phyloP scores from a whole-genome alignment of 2,113 vertebrate genomes.

The Acinonyx jubatus region DNA sequence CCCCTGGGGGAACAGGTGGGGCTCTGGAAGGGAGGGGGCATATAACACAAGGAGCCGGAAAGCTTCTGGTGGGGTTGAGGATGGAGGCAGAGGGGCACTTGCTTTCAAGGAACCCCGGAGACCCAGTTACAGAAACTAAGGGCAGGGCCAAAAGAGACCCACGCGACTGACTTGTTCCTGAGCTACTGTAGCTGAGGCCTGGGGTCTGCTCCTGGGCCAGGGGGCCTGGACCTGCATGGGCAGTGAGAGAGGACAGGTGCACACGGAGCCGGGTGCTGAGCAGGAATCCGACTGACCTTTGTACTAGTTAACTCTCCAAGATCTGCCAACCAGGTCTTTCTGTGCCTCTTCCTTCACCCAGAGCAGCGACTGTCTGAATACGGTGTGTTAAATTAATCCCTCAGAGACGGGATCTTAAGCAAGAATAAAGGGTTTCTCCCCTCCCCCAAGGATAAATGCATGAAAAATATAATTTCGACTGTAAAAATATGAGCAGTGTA shows the following conservation, averaged over 20 bases:
- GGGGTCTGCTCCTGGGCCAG: neutral
- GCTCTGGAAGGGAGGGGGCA: neutral
- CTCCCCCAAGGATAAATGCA: neutral
- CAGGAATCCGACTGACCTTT: neutral
- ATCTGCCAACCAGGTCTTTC: neutral
- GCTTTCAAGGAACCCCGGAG: neutral
- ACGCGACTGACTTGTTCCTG: neutral
- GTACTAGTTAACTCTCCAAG: too few relatives aligned
- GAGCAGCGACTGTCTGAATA: neutral
- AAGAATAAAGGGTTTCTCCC: neutral
- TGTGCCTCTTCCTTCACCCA: neutral
- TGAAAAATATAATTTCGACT: neutral
- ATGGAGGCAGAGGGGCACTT: neutral
- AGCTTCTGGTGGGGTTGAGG: neutral
- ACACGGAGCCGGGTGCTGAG: accelerated
- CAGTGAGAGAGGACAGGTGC: neutral
- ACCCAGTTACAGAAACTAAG: neutral
- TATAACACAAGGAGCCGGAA: neutral
- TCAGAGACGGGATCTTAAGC: neutral
- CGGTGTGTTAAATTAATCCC: neutral
- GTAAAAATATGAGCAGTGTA: neutral
- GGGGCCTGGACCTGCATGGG: neutral
- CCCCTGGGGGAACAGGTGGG: neutral
- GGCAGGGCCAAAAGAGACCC: neutral
- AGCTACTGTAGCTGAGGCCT: neutral